Percentiles rank a stretch among this genome's conserved stretches.
These are phyloP conservation scores for Coilia nasus DNA, from an alignment of 2,797 vertebrate species.

Conservation along the genomic window DNA sequence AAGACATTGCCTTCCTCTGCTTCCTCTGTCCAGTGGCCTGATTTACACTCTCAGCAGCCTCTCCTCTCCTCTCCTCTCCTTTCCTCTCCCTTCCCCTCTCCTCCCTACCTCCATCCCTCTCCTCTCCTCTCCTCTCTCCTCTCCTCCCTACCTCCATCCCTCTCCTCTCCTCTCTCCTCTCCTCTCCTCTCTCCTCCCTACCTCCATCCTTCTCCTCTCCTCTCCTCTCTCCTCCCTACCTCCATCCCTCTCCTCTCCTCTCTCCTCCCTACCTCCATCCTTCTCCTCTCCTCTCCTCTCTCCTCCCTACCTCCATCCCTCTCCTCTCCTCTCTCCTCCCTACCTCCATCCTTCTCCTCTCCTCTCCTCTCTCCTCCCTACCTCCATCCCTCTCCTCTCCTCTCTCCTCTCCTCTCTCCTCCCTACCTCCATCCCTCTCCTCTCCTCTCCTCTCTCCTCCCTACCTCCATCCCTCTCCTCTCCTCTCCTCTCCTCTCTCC, in stretches of 20 bases:
- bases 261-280: not conserved
- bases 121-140: too few species aligned
- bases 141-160: too few species aligned
- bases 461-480: too few species aligned
- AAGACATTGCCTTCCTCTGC: not conserved
- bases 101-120: not conserved
- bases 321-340: too few species aligned
- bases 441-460: too few species aligned
- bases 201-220: too few species aligned
- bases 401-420: too few species aligned
- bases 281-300: not conserved
- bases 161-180: too few species aligned
- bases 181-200: too few species aligned
- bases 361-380: not conserved
- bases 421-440: not conserved
- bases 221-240: too few species aligned
- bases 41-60: not conserved
- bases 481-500: not conserved
- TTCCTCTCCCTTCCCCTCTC: not conserved
- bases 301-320: not conserved
- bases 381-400: too few species aligned
- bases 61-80: not conserved
- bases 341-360: not conserved
- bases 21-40: not conserved
- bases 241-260: slow-evolving; percentile 33